Percentiles rank a stretch among this genome's conserved stretches.
Evolutionary conservation across 2,888 invertebrate species (phyloP).

Genomic region (Tricholauxania praeusta): DNA sequence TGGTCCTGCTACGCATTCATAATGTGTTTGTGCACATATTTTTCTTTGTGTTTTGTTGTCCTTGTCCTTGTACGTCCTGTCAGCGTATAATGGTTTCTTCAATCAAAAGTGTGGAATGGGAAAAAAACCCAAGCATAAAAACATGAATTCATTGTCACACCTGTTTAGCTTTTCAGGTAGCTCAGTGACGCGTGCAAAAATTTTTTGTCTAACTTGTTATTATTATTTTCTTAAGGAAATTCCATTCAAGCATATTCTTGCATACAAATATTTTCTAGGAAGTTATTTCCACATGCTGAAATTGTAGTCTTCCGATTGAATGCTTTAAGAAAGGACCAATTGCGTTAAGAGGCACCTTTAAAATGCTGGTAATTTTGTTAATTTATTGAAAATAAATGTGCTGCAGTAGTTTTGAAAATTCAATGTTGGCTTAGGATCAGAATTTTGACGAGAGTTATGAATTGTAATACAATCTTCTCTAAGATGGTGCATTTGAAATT

Average conservation of each 20-base stretch:
- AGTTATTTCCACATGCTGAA: not conserved
- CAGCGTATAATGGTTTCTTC: not conserved
- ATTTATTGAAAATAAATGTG: too few species aligned
- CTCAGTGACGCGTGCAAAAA: not conserved
- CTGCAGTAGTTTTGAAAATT: too few species aligned
- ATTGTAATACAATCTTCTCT: too few species aligned
- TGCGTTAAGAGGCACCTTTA: too few species aligned
- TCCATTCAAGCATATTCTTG: too few species aligned
- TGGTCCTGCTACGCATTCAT: conserved; percentile 21
- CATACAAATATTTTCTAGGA: too few species aligned
- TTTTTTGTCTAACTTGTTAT: too few species aligned
- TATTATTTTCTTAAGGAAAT: too few species aligned
- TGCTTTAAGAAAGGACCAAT: conserved; percentile 2
- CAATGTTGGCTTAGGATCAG: too few species aligned
- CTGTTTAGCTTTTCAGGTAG: conserved; percentile 18
- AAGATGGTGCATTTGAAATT: too few species aligned
- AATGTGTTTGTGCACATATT: conserved; percentile 11
- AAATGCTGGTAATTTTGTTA: too few species aligned
- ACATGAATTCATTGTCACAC: conserved; percentile 9
- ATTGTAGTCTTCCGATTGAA: not conserved
- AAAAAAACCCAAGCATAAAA: not conserved
- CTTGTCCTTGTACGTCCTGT: not conserved
- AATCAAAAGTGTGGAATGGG: not conserved
- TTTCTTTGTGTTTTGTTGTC: not conserved
- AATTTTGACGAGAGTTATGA: too few species aligned